These are phyloP conservation scores for Stegostoma tigrinum DNA, from an alignment of 2,113 vertebrate species.

Conservation along the genomic window DNA sequence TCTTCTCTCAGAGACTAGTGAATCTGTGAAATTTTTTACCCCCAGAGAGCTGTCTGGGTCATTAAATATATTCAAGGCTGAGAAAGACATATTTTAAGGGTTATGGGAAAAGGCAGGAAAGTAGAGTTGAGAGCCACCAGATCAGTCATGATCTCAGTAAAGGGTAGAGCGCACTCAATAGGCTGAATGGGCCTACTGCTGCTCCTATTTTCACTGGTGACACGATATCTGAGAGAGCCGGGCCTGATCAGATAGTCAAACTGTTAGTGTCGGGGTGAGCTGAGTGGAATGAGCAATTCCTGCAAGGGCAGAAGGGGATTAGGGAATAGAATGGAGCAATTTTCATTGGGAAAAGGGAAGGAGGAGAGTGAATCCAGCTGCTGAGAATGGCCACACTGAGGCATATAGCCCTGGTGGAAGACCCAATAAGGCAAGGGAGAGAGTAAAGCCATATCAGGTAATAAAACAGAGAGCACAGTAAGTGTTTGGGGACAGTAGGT, in stretches of 20 bases:
- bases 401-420: neutral
- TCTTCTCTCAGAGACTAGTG: too few species aligned
- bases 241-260: neutral
- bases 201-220: too few species aligned
- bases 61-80: too few species aligned
- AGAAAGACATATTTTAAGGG: too few species aligned
- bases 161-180: too few species aligned
- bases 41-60: too few species aligned
- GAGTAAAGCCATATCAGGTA: neutral
- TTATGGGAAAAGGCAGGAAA: too few species aligned
- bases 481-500: neutral
- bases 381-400: neutral
- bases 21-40: too few species aligned
- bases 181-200: too few species aligned
- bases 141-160: too few species aligned
- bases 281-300: neutral
- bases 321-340: neutral
- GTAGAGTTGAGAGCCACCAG: too few species aligned
- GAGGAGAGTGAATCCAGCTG: neutral
- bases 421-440: neutral
- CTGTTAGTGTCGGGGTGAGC: neutral
- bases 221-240: neutral
- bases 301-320: neutral
- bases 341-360: neutral
- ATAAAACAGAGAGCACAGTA: neutral